phyloP scores from a whole-genome alignment of 2,888 invertebrate genomes.

The Anarsia innoxiella region DNA sequence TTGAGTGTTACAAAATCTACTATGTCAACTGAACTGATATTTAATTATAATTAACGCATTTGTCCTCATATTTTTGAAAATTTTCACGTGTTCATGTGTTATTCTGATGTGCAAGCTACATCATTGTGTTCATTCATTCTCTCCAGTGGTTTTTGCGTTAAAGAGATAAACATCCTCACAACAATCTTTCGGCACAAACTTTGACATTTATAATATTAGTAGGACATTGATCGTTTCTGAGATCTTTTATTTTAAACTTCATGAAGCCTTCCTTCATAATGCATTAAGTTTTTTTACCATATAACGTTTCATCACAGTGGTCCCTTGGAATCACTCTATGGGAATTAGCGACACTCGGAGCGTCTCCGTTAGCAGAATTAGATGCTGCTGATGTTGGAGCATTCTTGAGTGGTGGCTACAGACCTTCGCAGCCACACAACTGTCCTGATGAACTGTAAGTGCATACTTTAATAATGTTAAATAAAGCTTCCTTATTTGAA shows the following conservation, averaged over 20 bases:
- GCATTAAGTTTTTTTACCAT: background rate
- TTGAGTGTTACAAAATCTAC: too few relatives aligned
- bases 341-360: slow-evolving; percentile 94
- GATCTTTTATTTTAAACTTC: background rate
- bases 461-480: too few relatives aligned
- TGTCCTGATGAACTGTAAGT: slow-evolving; percentile 97
- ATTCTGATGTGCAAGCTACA: too few relatives aligned
- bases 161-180: too few relatives aligned
- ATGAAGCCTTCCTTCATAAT: background rate
- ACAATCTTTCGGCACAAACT: too few relatives aligned
- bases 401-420: slow-evolving; percentile 90
- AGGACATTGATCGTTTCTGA: background rate
- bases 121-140: too few relatives aligned
- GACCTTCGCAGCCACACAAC: slow-evolving; percentile 92
- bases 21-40: too few relatives aligned
- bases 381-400: slow-evolving; percentile 94
- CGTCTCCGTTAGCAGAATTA: slow-evolving; percentile 92
- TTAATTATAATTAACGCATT: too few relatives aligned
- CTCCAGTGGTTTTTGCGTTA: too few relatives aligned
- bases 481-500: background rate
- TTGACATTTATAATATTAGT: too few relatives aligned
- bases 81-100: too few relatives aligned
- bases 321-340: slow-evolving; percentile 95
- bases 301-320: slow-evolving; percentile 85
- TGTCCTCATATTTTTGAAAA: too few relatives aligned